Evolutionary conservation across 2,113 vertebrate genomes (phyloP).

Genomic region (Pseudorectes ferrugineus): DNA sequence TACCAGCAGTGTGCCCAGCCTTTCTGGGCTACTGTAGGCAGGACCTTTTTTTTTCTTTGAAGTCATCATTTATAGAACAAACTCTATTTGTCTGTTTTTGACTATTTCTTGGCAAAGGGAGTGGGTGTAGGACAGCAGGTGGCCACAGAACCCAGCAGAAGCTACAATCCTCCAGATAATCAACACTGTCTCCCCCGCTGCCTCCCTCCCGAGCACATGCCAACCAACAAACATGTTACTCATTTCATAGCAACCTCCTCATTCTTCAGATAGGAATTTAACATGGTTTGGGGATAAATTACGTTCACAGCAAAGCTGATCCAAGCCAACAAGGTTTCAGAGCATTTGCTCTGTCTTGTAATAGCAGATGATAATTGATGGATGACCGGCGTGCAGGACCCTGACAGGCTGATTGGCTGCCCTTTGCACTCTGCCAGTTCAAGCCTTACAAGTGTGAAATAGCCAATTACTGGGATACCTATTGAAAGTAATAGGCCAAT

Average conservation of each 20-base stretch:
- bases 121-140: background rate
- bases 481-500: constrained; percentile 93
- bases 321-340: constrained; percentile 77
- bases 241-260: constrained; percentile 23
- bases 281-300: constrained; percentile 60
- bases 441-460: constrained; percentile 98
- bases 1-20: background rate
- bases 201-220: background rate
- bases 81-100: background rate
- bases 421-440: constrained; percentile 94
- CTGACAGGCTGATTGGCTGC: constrained; percentile 90
- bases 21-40: background rate
- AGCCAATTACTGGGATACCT: constrained; percentile 94
- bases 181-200: background rate
- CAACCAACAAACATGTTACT: constrained; percentile 41
- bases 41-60: background rate
- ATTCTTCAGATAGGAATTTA: constrained; percentile 50
- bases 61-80: background rate
- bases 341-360: constrained; percentile 76
- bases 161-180: constrained; percentile 10
- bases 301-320: constrained; percentile 46
- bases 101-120: constrained; percentile 1
- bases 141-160: constrained; percentile 34
- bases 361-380: constrained; percentile 97
- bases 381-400: constrained; percentile 78